Conservation (phyloP, 2,888 invertebrate genomes). For the Portevinia maculata region DNA sequence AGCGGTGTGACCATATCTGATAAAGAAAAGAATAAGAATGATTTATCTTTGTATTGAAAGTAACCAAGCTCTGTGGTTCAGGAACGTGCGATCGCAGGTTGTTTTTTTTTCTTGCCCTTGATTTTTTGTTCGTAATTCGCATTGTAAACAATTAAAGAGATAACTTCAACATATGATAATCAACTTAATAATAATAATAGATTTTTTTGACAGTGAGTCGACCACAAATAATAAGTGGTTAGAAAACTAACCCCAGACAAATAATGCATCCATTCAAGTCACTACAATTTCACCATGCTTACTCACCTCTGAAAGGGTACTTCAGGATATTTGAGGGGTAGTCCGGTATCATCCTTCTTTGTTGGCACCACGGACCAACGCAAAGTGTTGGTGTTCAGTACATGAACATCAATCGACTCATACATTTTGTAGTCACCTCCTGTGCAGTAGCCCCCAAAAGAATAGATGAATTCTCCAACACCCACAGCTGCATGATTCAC, state of each 20-base stretch:
- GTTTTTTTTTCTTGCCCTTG: no score
- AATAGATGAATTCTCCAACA: slow-evolving; percentile 91
- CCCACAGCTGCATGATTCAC: slow-evolving; percentile 96
- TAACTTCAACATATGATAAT: no score
- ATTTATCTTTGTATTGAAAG: no score
- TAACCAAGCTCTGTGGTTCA: no score
- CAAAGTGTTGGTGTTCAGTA: slow-evolving; percentile 89
- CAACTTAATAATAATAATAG: no score
- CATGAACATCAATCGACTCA: slow-evolving; percentile 93
- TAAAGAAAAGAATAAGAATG: not conserved
- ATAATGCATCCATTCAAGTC: not conserved
- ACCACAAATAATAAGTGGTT: no score
- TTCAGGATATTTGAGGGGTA: slow-evolving; percentile 83
- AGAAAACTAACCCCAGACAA: not conserved
- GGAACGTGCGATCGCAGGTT: no score
- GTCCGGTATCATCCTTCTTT: slow-evolving; percentile 83
- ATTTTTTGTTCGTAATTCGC: no score
- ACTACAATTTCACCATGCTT: slow-evolving; percentile 1
- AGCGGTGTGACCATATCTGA: slow-evolving; percentile 93
- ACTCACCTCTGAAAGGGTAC: slow-evolving; percentile 88
- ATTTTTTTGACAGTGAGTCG: no score
- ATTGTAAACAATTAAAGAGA: no score
- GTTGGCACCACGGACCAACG: slow-evolving; percentile 84
- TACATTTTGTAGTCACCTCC: slow-evolving; percentile 88
- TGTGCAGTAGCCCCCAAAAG: slow-evolving; percentile 96